Evolutionary conservation across 2,797 vertebrate species (phyloP).

Genomic region (Myotis pilosus): DNA sequence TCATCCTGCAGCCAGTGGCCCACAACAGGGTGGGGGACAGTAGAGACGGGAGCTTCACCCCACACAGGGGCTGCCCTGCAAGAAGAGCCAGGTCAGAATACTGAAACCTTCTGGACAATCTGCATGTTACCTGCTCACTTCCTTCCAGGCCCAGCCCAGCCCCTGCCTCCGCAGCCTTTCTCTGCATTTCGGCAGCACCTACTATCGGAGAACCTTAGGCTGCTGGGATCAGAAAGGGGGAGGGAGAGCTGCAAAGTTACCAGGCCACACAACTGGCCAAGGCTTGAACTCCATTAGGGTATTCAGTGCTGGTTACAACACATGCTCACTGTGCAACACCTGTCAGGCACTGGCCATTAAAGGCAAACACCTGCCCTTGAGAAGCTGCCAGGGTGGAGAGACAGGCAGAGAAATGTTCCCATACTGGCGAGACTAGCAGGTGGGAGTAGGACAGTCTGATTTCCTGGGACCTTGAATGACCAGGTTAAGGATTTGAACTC

Average conservation of each 20-base stretch:
- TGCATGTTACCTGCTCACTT: not conserved
- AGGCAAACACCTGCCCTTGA: not conserved
- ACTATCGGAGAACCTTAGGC: not conserved
- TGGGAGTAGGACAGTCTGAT: not conserved
- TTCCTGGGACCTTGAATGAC: not conserved
- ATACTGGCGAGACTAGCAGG: not conserved
- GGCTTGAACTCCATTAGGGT: not conserved
- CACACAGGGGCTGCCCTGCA: slow-evolving; percentile 46
- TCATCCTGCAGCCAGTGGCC: slow-evolving; percentile 85
- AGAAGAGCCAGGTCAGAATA: not conserved
- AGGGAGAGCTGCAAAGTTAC: not conserved
- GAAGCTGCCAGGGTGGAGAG: not conserved
- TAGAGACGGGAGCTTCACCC: not conserved
- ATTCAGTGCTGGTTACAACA: too few species aligned
- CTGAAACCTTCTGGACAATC: not conserved
- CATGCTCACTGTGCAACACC: not conserved
- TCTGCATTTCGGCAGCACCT: not conserved
- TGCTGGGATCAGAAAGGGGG: not conserved
- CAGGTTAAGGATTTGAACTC: not conserved
- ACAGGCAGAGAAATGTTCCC: not conserved
- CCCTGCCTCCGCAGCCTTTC: not conserved
- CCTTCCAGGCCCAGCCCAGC: not conserved
- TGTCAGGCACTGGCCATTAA: not conserved
- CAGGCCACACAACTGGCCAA: not conserved
- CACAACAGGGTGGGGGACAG: not conserved